These are phyloP conservation scores for Hesperia comma DNA, from an alignment of 2,888 invertebrate species.

Conservation along the genomic window DNA sequence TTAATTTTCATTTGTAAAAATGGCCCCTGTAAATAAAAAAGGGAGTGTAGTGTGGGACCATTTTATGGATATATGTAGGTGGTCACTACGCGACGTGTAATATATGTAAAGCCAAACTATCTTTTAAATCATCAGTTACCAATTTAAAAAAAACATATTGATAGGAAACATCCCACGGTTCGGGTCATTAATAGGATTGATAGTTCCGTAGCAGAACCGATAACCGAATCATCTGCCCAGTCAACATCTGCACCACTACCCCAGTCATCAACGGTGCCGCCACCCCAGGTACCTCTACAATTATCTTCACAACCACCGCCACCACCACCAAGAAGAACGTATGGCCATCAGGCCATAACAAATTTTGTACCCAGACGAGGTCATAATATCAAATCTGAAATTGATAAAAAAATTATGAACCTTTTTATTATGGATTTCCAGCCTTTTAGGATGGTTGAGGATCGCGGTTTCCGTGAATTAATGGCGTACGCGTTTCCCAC, in stretches of 20 bases:
- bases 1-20: too few relatives aligned
- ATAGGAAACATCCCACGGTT: constrained; percentile 6
- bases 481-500: too few relatives aligned
- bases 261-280: too few relatives aligned
- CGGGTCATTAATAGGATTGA: neutral
- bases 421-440: constrained; percentile 19
- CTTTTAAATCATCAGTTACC: constrained; percentile 13
- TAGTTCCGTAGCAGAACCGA: too few relatives aligned
- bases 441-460: too few relatives aligned
- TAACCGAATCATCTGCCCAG: too few relatives aligned
- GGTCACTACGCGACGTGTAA: constrained; percentile 11
- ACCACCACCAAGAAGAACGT: constrained; percentile 17
- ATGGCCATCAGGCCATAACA: too few relatives aligned
- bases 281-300: too few relatives aligned
- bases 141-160: constrained; percentile 19
- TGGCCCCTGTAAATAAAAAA: too few relatives aligned
- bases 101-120: constrained; percentile 22
- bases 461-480: too few relatives aligned
- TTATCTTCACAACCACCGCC: neutral
- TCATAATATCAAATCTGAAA: constrained; percentile 10
- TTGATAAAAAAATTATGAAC: constrained; percentile 21
- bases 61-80: constrained; percentile 11
- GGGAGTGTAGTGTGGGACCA: constrained; percentile 18
- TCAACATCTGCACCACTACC: too few relatives aligned
- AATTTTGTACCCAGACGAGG: constrained; percentile 19